phyloP scores from a whole-genome alignment of 1,140 invertebrate species.

The Steinernema khuongi region DNA sequence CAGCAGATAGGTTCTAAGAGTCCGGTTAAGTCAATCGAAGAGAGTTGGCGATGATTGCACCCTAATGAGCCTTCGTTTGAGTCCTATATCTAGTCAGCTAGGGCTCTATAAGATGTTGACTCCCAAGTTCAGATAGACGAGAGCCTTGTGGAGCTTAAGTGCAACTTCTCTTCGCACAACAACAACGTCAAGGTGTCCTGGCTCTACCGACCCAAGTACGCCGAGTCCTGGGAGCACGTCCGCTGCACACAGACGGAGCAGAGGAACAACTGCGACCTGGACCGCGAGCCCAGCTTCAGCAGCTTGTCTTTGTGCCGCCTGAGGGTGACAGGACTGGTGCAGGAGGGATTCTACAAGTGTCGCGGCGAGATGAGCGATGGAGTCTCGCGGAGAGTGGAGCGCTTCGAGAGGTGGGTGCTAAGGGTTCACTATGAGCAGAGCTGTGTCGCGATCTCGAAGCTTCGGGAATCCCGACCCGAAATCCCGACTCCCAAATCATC shows the following conservation, averaged over 20 bases:
- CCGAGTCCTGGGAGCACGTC: neutral
- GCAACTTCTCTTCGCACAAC: constrained; percentile 2
- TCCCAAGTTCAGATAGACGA: neutral
- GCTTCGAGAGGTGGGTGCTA: constrained; percentile 7
- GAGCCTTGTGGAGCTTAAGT: neutral
- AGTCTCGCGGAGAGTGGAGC: neutral
- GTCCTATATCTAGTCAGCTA: no score
- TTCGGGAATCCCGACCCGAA: no score
- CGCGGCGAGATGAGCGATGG: constrained; percentile 9
- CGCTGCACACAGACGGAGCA: neutral
- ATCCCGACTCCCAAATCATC: no score
- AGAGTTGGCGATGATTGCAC: no score
- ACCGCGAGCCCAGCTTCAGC: constrained; percentile 1
- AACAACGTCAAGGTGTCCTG: constrained; percentile 5
- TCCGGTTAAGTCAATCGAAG: no score
- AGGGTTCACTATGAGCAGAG: no score
- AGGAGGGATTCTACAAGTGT: constrained; percentile 8
- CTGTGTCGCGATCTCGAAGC: no score
- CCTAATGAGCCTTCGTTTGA: no score
- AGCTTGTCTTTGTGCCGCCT: neutral
- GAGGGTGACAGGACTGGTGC: neutral
- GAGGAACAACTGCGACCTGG: constrained; percentile 3
- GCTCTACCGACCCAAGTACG: neutral
- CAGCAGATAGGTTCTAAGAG: no score
- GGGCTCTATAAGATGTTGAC: no score